Base-by-base conservation (phyloP, 1,140 invertebrate genomes). In the Mactra quadrangularis region DNA sequence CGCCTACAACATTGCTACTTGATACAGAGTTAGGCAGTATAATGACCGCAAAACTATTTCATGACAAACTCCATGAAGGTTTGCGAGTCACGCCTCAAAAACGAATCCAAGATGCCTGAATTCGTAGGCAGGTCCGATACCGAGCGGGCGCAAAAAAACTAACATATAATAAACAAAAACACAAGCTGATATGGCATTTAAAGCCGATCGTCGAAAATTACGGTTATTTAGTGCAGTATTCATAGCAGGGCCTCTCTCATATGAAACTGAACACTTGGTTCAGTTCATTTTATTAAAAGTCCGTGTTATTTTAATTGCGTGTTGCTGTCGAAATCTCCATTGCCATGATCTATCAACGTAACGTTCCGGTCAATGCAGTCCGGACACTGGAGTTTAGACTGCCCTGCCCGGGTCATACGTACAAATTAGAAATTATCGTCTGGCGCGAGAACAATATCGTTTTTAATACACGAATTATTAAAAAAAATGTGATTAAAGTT, bases 291-390 rank as follows among this genome's bases (percentile, higher is more conserved):
- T 64, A 64, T 64, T 64, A 17, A 68, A 68, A 68, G 31, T 41
- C 64, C 64, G 47, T 68, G 64, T 50, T 68, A 68, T 68, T 68
- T 68, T 31, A 68, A 68, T 68, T 68, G 45, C 64, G 64, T 68
- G 64, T 68, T 52, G 45, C 64, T 31, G 13, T n/a, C 29, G 33
- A 68, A 68, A 31, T 68, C 22, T 27, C 64, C 25, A 35, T 25
- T 29, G 64, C 22, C 41, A 50, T 50, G 45, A 50, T 50, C 29
- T 52, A 50, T 50, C 45, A n/a, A 13, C 45, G 9, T 1, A 41
- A 6, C 29, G 35, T 68, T 41, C 64, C n/a, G 64, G 35, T 41
- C 35, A 45, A 29, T 19, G 35, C 38, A 45, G 13, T 41, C 35
- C 29, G 60, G 60, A 41, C 41, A 50, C 13, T 41, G 45, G 25